Conservation (phyloP, 1,140 invertebrate genomes). For the Magallana ariakensis region DNA sequence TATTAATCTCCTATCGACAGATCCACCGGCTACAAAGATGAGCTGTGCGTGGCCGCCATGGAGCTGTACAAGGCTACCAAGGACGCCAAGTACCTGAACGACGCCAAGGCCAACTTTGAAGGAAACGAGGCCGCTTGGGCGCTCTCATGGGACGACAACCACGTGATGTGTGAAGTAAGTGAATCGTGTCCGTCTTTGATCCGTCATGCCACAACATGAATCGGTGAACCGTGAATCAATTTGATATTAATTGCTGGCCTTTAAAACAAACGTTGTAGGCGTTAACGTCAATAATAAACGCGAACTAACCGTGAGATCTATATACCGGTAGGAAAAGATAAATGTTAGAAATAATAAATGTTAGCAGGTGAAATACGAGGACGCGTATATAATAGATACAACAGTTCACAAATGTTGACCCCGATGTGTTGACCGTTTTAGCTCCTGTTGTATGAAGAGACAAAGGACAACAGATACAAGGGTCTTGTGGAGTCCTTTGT, state of each 20-base stretch:
- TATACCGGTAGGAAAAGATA: no score
- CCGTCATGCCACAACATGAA: background rate
- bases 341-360: no score
- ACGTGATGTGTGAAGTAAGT: constrained; percentile 54
- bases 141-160: constrained; percentile 58
- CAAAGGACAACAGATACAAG: constrained; percentile 60
- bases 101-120: constrained; percentile 76
- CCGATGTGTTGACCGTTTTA: constrained; percentile 38
- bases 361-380: no score
- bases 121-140: constrained; percentile 38
- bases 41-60: constrained; percentile 83
- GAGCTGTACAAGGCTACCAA: constrained; percentile 84
- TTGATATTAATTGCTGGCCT: no score
- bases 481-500: constrained; percentile 59
- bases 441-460: constrained; percentile 68
- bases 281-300: no score
- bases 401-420: no score
- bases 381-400: no score
- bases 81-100: constrained; percentile 80
- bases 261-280: no score
- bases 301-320: no score
- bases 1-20: constrained; percentile 54
- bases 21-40: constrained; percentile 83
- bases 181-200: background rate
- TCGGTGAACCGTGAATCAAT: background rate